phyloP scores from a whole-genome alignment of 2,113 vertebrate genomes.

The Ancistrus triradiatus region DNA sequence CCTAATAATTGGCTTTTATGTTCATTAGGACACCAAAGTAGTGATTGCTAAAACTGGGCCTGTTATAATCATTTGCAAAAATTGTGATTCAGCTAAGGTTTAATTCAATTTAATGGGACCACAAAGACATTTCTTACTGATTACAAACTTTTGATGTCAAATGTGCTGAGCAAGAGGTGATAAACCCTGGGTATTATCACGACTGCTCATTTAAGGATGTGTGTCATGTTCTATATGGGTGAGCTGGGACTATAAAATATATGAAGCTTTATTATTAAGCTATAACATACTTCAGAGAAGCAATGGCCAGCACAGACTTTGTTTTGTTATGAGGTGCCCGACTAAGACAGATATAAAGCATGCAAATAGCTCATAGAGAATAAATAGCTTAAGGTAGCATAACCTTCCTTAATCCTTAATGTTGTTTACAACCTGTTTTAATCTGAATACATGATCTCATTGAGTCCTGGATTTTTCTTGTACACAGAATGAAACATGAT shows the following conservation, averaged over 20 bases:
- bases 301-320: not conserved
- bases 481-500: too few species aligned
- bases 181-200: constrained; percentile 66
- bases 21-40: too few species aligned
- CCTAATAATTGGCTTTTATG: too few species aligned
- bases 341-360: constrained; percentile 8
- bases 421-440: constrained; percentile 38
- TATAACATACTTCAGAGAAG: not conserved
- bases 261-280: not conserved
- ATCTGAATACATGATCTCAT: constrained; percentile 33
- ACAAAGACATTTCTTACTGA: too few species aligned
- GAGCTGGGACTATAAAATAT: constrained; percentile 8
- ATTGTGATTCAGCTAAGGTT: too few species aligned
- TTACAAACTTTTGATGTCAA: too few species aligned
- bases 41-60: too few species aligned
- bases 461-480: constrained; percentile 1
- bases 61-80: too few species aligned
- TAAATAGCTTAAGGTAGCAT: constrained; percentile 31
- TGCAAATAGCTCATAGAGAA: constrained; percentile 24
- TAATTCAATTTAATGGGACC: too few species aligned
- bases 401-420: constrained; percentile 47
- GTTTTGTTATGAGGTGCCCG: not conserved
- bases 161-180: too few species aligned
- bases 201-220: constrained; percentile 44
- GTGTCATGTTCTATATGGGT: constrained; percentile 13